These are phyloP conservation scores for Papilio dardanus DNA, from an alignment of 1,140 invertebrate species.

Conservation along the genomic window DNA sequence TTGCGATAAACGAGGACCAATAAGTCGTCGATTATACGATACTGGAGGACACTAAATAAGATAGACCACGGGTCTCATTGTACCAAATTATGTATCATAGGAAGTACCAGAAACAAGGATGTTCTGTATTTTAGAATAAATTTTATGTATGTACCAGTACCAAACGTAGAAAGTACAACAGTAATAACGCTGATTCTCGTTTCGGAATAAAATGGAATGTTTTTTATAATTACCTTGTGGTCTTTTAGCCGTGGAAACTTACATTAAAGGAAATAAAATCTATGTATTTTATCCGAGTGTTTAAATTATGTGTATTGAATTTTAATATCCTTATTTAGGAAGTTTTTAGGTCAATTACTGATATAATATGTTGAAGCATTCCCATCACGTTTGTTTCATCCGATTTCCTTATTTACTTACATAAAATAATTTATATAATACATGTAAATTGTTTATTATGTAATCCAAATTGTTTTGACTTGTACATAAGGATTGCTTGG, in stretches of 20 bases:
- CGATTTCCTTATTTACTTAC: slow-evolving; percentile 11
- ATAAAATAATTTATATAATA: not conserved
- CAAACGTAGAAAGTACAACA: no score
- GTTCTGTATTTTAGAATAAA: no score
- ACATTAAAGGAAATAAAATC: not conserved
- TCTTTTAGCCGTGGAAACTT: not conserved
- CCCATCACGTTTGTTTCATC: not conserved
- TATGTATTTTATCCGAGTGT: not conserved
- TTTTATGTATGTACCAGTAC: no score
- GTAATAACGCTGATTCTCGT: no score
- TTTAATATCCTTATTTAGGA: not conserved
- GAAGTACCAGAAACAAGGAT: no score
- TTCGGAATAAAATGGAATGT: no score
- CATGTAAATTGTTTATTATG: not conserved
- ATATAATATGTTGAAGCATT: not conserved
- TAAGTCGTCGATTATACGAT: no score
- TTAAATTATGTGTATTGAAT: not conserved
- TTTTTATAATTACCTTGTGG: no score
- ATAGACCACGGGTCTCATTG: no score
- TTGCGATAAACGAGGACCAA: no score
- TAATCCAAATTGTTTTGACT: not conserved
- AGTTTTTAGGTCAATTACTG: not conserved
- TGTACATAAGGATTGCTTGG: not conserved
- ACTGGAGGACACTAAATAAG: no score
- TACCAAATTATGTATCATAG: no score